Percentiles rank a stretch among this genome's conserved stretches.
Evolutionary conservation across 2,888 invertebrate genomes (phyloP).

Genomic region (Theretra japonica): DNA sequence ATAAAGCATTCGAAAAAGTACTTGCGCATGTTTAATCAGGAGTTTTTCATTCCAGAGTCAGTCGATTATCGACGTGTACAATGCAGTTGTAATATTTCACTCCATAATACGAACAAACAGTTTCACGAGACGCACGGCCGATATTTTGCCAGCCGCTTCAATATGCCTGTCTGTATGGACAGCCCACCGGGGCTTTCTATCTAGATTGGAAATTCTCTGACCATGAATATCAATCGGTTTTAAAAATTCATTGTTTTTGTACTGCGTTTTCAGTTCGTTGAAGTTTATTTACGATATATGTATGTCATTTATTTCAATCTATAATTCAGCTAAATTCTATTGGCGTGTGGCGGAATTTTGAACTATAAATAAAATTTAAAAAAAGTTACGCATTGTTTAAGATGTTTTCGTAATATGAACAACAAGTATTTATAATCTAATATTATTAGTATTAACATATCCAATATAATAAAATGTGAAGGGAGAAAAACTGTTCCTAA

Average conservation of each 20-base stretch:
- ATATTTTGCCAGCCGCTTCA: conserved; percentile 37
- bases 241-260: conserved; percentile 51
- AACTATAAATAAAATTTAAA: too few relatives aligned
- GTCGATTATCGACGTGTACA: conserved; percentile 37
- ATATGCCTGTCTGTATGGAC: conserved; percentile 53
- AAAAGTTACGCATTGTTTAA: too few relatives aligned
- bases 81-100: conserved; percentile 53
- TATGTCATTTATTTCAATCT: not conserved
- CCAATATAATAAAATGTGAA: too few relatives aligned
- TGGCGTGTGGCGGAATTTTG: too few relatives aligned
- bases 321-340: too few relatives aligned
- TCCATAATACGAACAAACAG: conserved; percentile 29
- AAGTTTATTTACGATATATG: not conserved
- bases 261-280: not conserved
- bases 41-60: conserved; percentile 25
- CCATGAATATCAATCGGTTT: conserved; percentile 57
- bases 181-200: conserved; percentile 54
- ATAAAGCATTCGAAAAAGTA: not conserved
- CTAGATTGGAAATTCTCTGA: conserved; percentile 51
- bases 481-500: too few relatives aligned
- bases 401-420: too few relatives aligned
- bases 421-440: too few relatives aligned
- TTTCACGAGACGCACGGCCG: conserved; percentile 2
- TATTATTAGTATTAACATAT: too few relatives aligned
- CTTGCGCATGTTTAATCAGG: conserved; percentile 1